Percentiles rank a stretch among this genome's conserved stretches.
These are phyloP conservation scores for Fabriciana adippe DNA, from an alignment of 2,888 invertebrate species.

Conservation along the genomic window DNA sequence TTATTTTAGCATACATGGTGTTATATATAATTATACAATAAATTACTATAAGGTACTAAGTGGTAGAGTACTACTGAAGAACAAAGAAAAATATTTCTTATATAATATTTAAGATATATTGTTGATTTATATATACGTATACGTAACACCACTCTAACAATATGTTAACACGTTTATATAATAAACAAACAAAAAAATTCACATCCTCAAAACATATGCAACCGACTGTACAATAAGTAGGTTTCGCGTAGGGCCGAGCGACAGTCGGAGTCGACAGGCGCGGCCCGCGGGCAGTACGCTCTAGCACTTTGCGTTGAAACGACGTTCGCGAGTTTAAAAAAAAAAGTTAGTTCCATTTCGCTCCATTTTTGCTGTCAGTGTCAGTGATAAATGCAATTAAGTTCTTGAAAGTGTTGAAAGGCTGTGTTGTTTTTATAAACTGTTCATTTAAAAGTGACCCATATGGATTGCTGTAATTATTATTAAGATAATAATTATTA, in stretches of 20 bases:
- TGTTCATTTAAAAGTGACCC: slow-evolving; percentile 34
- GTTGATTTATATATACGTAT: background rate
- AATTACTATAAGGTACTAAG: too few relatives aligned
- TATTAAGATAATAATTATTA: background rate
- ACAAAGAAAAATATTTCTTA: too few relatives aligned
- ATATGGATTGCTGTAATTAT: slow-evolving; percentile 36
- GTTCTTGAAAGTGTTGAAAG: slow-evolving; percentile 36
- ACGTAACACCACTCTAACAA: background rate
- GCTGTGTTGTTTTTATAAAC: slow-evolving; percentile 35
- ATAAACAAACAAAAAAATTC: background rate
- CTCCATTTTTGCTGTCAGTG: slow-evolving; percentile 46
- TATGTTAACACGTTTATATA: background rate
- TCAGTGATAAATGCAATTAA: slow-evolving; percentile 33
- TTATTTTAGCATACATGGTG: background rate
- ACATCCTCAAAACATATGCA: slow-evolving; percentile 2
- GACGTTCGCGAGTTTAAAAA: slow-evolving; percentile 43
- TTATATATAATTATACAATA: too few relatives aligned
- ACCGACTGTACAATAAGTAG: slow-evolving; percentile 25
- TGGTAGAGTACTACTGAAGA: background rate
- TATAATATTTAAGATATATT: background rate
- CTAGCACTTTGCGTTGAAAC: slow-evolving; percentile 46
- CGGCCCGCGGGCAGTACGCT: slow-evolving; percentile 49
- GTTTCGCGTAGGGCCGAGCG: slow-evolving; percentile 34
- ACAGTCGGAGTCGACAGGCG: slow-evolving; percentile 18
- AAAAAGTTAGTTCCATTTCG: slow-evolving; percentile 44